Conservation (phyloP, 2,797 vertebrate species). For the Ataeniobius toweri region DNA sequence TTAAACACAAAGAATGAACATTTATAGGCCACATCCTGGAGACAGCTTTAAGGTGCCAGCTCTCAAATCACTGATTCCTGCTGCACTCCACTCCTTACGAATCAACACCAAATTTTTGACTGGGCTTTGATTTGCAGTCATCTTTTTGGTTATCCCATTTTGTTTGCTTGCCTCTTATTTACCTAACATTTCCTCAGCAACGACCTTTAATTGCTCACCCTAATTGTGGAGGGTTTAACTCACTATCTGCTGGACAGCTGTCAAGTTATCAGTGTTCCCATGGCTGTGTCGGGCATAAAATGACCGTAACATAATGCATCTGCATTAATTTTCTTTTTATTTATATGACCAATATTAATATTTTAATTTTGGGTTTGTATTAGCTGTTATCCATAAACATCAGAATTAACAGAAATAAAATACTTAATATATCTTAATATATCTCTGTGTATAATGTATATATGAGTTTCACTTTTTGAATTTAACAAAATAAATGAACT, state of each 20-base stretch:
- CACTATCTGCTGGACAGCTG: background rate
- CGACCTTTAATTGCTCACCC: background rate
- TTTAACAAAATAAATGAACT: background rate
- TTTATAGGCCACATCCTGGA: too few species aligned
- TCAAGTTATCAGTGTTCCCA: background rate
- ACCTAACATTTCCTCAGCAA: background rate
- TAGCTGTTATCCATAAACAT: background rate
- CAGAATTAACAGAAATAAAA: background rate
- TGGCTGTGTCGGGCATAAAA: too few species aligned
- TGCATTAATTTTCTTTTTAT: background rate
- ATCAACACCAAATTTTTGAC: background rate
- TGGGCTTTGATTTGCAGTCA: background rate
- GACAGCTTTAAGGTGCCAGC: too few species aligned
- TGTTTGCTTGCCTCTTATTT: too few species aligned
- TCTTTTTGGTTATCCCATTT: background rate
- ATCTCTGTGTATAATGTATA: background rate
- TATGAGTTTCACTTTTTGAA: background rate
- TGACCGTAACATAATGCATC: background rate
- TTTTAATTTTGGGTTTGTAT: background rate
- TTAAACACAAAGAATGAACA: background rate
- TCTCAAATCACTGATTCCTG: too few species aligned
- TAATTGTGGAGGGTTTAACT: background rate
- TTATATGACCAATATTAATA: background rate
- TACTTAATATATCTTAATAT: background rate
- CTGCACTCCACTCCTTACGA: background rate